These are phyloP conservation scores for Xylota sylvarum DNA, from an alignment of 2,888 invertebrate species.

Conservation along the genomic window DNA sequence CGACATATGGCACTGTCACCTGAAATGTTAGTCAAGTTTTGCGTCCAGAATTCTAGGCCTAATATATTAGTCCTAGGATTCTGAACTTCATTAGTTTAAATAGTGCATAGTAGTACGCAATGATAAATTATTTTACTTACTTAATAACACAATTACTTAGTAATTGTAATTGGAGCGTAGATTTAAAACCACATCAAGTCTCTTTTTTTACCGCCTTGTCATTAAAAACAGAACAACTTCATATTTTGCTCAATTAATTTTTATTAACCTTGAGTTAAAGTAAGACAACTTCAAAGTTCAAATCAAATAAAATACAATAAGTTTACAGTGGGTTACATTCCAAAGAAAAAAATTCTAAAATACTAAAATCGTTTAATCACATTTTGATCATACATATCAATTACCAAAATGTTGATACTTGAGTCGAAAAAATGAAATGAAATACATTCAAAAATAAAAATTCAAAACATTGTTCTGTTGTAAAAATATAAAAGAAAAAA, in stretches of 20 bases:
- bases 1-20: too few species aligned
- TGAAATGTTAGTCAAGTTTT: too few species aligned
- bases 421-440: conserved; percentile 8
- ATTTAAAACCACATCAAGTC: too few species aligned
- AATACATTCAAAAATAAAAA: background rate
- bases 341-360: conserved; percentile 11
- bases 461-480: background rate
- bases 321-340: conserved; percentile 22
- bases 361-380: conserved; percentile 8
- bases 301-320: conserved; percentile 37
- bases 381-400: conserved; percentile 14
- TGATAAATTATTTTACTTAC: too few species aligned
- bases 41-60: too few species aligned
- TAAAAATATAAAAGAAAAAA: conserved; percentile 9
- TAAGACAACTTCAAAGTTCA: conserved; percentile 34
- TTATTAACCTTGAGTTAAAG: conserved; percentile 39
- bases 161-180: too few species aligned
- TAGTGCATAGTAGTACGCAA: too few species aligned
- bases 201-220: background rate
- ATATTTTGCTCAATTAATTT: conserved; percentile 29
- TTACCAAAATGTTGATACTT: conserved; percentile 4
- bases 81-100: too few species aligned
- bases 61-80: too few species aligned
- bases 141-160: too few species aligned
- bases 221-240: background rate